Percentiles rank a stretch among this genome's conserved stretches.
phyloP scores from a whole-genome alignment of 2,888 invertebrate species.

The Euclidia mi region DNA sequence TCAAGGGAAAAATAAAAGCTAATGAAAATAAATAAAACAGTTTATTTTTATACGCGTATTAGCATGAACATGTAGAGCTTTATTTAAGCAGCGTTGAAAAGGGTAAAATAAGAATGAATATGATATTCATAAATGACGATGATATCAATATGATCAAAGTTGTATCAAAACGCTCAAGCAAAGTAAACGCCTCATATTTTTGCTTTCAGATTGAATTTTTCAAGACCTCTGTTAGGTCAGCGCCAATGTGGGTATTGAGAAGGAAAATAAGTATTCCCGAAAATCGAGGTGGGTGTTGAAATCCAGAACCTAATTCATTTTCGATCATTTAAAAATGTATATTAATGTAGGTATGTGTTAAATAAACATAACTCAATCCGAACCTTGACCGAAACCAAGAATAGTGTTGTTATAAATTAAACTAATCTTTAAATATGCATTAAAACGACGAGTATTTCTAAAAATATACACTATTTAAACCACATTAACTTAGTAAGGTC shows the following conservation, averaged over 20 bases:
- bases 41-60: not conserved
- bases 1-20: slow-evolving; percentile 11
- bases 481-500: no score
- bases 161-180: not conserved
- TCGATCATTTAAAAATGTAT: no score
- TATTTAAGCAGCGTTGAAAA: slow-evolving; percentile 31
- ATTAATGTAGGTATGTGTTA: no score
- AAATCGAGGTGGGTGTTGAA: slow-evolving; percentile 17
- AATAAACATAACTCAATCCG: no score
- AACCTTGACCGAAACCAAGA: no score
- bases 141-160: no score
- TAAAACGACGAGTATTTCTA: no score
- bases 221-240: slow-evolving; percentile 54
- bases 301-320: slow-evolving; percentile 28
- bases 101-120: slow-evolving; percentile 25
- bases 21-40: slow-evolving; percentile 15
- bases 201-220: slow-evolving; percentile 52
- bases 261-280: slow-evolving; percentile 31
- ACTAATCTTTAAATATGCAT: no score
- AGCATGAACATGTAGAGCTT: slow-evolving; percentile 19
- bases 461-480: no score
- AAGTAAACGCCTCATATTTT: not conserved
- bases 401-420: no score
- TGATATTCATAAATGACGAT: no score
- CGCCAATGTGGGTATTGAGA: slow-evolving; percentile 47